Evolutionary conservation across 2,888 invertebrate genomes (phyloP).

Genomic region (Cetonia aurata): DNA sequence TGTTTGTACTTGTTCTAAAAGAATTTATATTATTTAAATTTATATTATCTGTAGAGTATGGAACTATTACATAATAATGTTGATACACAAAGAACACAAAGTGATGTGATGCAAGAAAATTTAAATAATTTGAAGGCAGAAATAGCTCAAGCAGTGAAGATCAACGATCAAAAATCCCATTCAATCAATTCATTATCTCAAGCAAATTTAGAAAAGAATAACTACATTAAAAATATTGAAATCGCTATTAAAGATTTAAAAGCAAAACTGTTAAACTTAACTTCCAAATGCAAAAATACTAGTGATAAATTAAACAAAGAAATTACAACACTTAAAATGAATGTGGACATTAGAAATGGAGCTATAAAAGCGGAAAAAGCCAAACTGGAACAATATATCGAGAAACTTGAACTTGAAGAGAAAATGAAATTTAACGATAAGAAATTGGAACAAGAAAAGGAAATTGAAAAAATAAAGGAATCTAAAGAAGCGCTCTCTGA

Average conservation of each 20-base stretch:
- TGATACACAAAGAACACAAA: neutral
- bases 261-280: neutral
- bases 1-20: too few relatives aligned
- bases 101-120: neutral
- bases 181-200: neutral
- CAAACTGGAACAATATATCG: neutral
- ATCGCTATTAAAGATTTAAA: neutral
- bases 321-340: neutral
- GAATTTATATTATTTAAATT: too few relatives aligned
- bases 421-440: neutral
- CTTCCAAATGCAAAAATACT: neutral
- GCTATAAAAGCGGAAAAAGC: neutral
- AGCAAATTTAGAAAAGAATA: neutral
- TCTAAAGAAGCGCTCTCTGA: constrained; percentile 4
- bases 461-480: neutral
- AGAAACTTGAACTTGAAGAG: neutral
- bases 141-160: neutral
- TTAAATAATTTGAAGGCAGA: neutral
- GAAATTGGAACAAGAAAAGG: constrained; percentile 10
- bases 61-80: neutral
- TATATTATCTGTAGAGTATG: constrained; percentile 1
- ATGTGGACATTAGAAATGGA: neutral
- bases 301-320: constrained; percentile 7
- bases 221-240: neutral
- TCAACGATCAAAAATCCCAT: neutral